These are phyloP conservation scores for Palythoa caribaeorum DNA, from an alignment of 92 coral and sea anemone species.

Conservation along the genomic window DNA sequence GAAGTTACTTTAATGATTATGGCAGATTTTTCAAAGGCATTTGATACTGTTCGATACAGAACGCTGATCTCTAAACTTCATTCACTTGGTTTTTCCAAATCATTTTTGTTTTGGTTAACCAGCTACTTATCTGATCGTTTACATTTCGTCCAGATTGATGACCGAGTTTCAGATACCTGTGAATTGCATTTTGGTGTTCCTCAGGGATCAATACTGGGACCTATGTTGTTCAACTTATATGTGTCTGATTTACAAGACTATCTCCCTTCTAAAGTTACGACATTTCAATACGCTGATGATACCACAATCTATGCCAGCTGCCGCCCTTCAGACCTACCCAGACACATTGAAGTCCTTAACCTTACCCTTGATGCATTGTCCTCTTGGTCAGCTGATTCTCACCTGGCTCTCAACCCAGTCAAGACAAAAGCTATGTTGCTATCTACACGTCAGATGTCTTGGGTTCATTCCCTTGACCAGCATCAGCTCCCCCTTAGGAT, in stretches of 20 bases:
- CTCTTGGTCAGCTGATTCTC: slow-evolving; percentile 51
- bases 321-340: slow-evolving; percentile 46
- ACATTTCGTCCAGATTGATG: slow-evolving; percentile 51
- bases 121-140: slow-evolving; percentile 52
- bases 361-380: slow-evolving; percentile 35
- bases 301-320: slow-evolving; percentile 45
- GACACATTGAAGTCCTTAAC: slow-evolving; percentile 44
- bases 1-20: slow-evolving; percentile 51
- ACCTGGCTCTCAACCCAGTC: slow-evolving; percentile 47
- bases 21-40: slow-evolving; percentile 60
- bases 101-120: slow-evolving; percentile 38
- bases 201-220: slow-evolving; percentile 59
- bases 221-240: slow-evolving; percentile 51
- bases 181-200: slow-evolving; percentile 55
- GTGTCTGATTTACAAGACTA: slow-evolving; percentile 50
- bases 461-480: slow-evolving; percentile 35
- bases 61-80: slow-evolving; percentile 41
- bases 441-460: slow-evolving; percentile 47
- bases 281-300: slow-evolving; percentile 54
- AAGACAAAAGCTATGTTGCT: slow-evolving; percentile 46
- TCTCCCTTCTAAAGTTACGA: slow-evolving; percentile 38
- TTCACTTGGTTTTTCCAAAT: slow-evolving; percentile 62
- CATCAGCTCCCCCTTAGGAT: slow-evolving; percentile 25
- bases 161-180: slow-evolving; percentile 31
- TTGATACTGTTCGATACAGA: slow-evolving; percentile 51